Conservation (phyloP, 2,888 invertebrate species). For the Altica lythri region DNA sequence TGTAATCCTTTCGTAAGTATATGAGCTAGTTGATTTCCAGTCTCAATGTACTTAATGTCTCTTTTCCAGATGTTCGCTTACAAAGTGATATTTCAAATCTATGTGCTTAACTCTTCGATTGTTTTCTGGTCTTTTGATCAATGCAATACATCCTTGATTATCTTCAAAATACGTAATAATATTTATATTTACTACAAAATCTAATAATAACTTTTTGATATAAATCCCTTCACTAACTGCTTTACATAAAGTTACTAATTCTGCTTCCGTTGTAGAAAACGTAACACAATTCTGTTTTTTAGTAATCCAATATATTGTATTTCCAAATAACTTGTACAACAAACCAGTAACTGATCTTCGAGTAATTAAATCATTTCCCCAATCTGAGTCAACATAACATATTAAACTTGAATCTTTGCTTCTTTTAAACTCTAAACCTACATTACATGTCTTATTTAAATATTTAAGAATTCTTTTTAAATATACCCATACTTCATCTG, state of each 20-base stretch:
- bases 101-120: constrained; percentile 30
- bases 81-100: constrained; percentile 13
- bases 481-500: constrained; percentile 13
- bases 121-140: constrained; percentile 25
- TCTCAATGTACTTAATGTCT: background rate
- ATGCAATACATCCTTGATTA: constrained; percentile 18
- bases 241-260: constrained; percentile 25
- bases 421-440: background rate
- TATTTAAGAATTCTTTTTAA: constrained; percentile 22
- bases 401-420: background rate
- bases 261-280: constrained; percentile 31
- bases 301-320: background rate
- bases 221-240: constrained; percentile 28
- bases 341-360: constrained; percentile 7
- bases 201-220: constrained; percentile 27
- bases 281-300: constrained; percentile 9
- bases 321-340: constrained; percentile 2
- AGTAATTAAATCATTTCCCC: constrained; percentile 4
- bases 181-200: constrained; percentile 25
- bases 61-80: background rate
- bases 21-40: background rate
- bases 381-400: constrained; percentile 7
- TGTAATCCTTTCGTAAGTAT: background rate
- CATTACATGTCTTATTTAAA: background rate
- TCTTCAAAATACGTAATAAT: constrained; percentile 17